Evolutionary conservation across 64 coral and sea anemone species (phyloP).

Genomic region (Montipora sp.): DNA sequence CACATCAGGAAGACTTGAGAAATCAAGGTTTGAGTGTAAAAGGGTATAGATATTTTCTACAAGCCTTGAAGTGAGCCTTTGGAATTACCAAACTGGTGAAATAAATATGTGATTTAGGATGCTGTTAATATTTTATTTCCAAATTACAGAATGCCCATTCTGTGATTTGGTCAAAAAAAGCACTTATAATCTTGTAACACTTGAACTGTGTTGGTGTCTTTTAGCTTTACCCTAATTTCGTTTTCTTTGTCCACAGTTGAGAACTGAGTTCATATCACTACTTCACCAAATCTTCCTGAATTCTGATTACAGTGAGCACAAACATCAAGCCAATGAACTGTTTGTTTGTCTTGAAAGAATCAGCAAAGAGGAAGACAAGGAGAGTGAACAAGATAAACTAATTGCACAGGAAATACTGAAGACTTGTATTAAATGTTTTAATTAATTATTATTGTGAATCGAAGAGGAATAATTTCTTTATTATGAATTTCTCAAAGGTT

Average conservation of each 20-base stretch:
- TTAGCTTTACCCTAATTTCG: neutral
- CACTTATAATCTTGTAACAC: too few species aligned
- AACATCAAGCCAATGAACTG: conserved; percentile 70
- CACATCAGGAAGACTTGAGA: too few species aligned
- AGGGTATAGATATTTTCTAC: too few species aligned
- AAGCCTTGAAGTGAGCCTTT: too few species aligned
- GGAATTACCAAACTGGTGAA: too few species aligned
- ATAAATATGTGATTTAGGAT: too few species aligned
- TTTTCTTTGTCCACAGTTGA: conserved; percentile 60
- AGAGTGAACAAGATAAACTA: conserved; percentile 73
- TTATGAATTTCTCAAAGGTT: neutral
- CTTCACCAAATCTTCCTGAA: conserved; percentile 81
- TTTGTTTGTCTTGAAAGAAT: conserved; percentile 78
- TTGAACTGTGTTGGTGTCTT: too few species aligned
- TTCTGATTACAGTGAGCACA: conserved; percentile 81
- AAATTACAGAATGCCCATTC: too few species aligned
- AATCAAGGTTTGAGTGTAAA: too few species aligned
- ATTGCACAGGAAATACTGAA: conserved; percentile 92
- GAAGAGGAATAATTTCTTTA: neutral
- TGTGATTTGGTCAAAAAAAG: too few species aligned
- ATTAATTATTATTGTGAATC: neutral
- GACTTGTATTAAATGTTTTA: conserved; percentile 58
- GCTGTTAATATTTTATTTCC: too few species aligned
- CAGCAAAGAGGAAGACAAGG: conserved; percentile 71
- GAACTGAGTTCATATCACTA: conserved; percentile 85